Percentiles rank a stretch among this genome's conserved stretches.
These are phyloP conservation scores for Naso thynnoides DNA, from an alignment of 2,797 vertebrate species.

Conservation along the genomic window DNA sequence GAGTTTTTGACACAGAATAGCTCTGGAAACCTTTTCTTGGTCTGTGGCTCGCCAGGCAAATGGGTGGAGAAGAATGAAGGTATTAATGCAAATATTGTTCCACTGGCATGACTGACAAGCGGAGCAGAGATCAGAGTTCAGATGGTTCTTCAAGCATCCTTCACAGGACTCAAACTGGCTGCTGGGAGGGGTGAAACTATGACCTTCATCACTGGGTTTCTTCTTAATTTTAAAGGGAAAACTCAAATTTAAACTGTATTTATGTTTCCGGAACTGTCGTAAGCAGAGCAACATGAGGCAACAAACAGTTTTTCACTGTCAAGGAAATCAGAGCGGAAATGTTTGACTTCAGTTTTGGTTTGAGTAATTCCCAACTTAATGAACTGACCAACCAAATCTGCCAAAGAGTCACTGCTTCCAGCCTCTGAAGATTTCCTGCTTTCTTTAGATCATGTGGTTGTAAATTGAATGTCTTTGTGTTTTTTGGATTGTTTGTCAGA, in stretches of 20 bases:
- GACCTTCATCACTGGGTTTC: not conserved
- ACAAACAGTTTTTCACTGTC: too few relatives aligned
- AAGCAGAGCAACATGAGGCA: too few relatives aligned
- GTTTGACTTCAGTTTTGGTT: not conserved
- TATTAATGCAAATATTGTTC: conserved; percentile 41
- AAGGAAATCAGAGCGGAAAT: too few relatives aligned
- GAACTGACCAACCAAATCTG: not conserved
- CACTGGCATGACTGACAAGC: conserved; percentile 23
- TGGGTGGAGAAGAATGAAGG: conserved; percentile 18
- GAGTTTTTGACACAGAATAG: conserved; percentile 38
- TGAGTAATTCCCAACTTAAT: not conserved
- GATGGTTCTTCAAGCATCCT: not conserved
- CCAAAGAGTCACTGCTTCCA: not conserved
- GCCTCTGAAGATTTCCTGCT: not conserved
- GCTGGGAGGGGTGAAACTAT: not conserved
- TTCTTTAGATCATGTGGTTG: not conserved
- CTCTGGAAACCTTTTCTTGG: conserved; percentile 45
- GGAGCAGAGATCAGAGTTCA: conserved; percentile 12
- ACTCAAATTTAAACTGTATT: not conserved
- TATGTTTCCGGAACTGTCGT: too few relatives aligned
- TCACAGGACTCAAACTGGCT: not conserved
- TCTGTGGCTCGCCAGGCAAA: conserved; percentile 42
- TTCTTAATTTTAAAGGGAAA: not conserved
- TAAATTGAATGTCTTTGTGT: not conserved
- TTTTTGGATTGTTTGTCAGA: not conserved